Evolutionary conservation across 1,140 invertebrate species (phyloP).

Genomic region (Drosophila sechellia): DNA sequence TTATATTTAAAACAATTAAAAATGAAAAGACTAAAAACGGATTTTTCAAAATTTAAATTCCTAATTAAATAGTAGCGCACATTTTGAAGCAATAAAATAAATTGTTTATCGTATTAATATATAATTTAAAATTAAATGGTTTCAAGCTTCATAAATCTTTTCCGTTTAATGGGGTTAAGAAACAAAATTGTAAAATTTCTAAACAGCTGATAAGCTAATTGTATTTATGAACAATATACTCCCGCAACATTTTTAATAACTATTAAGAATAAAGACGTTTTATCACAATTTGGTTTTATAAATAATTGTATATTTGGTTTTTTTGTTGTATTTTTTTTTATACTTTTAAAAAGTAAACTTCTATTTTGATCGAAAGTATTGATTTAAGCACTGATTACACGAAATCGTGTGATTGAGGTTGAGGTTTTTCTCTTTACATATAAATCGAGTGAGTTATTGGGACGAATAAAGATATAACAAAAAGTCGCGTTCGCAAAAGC

Average conservation of each 20-base stretch:
- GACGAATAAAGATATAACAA: conserved; percentile 55
- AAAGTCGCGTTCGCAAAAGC: conserved; percentile 37
- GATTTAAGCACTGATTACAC: conserved; percentile 61
- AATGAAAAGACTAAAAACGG: too few relatives aligned
- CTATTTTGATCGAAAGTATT: conserved; percentile 68
- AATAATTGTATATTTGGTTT: conserved; percentile 72
- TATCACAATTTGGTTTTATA: conserved; percentile 25
- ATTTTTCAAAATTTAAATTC: too few relatives aligned
- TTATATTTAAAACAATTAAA: neutral
- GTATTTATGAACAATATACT: too few relatives aligned
- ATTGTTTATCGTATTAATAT: too few relatives aligned
- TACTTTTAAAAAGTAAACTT: conserved; percentile 76
- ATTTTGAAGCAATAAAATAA: too few relatives aligned
- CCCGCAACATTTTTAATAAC: too few relatives aligned
- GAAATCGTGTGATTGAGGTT: conserved; percentile 26
- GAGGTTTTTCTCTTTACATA: conserved; percentile 15
- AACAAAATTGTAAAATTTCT: too few relatives aligned
- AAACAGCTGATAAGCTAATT: too few relatives aligned
- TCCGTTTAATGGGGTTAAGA: too few relatives aligned
- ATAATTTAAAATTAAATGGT: too few relatives aligned
- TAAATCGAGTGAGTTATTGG: conserved; percentile 31
- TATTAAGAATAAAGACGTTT: neutral
- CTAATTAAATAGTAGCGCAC: too few relatives aligned
- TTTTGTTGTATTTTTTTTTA: conserved; percentile 50
- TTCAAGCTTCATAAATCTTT: too few relatives aligned